Evolutionary conservation across 2,113 vertebrate genomes (phyloP).

Genomic region (Pseudopipra pipra): DNA sequence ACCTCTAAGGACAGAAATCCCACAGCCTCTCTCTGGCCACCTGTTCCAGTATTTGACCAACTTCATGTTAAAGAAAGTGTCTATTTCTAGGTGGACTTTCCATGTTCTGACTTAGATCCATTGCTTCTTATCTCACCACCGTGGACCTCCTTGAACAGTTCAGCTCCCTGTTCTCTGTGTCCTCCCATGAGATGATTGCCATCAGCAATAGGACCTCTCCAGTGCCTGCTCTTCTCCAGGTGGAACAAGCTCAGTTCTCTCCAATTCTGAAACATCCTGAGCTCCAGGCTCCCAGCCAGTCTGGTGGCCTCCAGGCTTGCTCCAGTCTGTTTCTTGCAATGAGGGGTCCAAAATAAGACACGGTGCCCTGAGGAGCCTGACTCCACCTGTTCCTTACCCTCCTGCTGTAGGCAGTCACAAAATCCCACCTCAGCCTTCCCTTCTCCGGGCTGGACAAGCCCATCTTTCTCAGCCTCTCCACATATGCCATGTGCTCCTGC

Average conservation of each 20-base stretch:
- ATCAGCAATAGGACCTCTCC: background rate
- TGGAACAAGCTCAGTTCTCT: background rate
- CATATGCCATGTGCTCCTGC: background rate
- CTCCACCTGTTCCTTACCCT: background rate
- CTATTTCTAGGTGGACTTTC: background rate
- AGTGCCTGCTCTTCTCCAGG: background rate
- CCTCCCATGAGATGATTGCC: background rate
- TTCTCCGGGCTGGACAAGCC: background rate
- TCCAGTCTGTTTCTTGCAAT: background rate
- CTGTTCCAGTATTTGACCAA: background rate
- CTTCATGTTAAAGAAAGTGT: background rate
- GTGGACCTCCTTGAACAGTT: background rate
- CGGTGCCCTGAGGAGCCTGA: background rate
- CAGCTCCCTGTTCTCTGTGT: background rate
- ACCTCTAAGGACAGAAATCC: background rate
- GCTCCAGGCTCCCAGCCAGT: background rate
- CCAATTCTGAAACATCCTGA: background rate
- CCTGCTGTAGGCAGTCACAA: background rate
- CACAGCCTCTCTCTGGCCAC: background rate
- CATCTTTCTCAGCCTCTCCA: background rate
- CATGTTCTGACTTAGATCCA: background rate
- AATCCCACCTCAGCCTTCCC: background rate
- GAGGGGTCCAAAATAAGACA: background rate
- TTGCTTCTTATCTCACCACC: background rate
- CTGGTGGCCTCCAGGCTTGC: background rate